These are phyloP conservation scores for Drosophila crucigera DNA, from an alignment of 2,888 invertebrate species.

Conservation along the genomic window DNA sequence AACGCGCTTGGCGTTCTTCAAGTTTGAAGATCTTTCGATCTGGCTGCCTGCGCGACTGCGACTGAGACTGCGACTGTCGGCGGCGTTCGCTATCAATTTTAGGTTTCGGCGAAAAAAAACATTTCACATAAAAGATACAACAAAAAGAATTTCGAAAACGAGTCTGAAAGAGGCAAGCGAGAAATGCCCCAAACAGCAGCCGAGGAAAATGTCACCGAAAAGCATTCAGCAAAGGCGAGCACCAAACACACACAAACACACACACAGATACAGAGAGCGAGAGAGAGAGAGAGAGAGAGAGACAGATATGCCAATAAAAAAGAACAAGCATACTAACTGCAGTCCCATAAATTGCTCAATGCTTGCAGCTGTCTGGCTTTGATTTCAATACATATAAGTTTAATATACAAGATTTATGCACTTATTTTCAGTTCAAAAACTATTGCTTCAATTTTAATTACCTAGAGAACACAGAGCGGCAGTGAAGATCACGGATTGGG, in stretches of 20 bases:
- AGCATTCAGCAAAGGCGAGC: conserved; percentile 41
- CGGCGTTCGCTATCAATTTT: conserved; percentile 52
- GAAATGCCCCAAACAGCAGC: conserved; percentile 21
- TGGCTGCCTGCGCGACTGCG: conserved; percentile 49
- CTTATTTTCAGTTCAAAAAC: background rate
- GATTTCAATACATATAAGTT: conserved; percentile 29
- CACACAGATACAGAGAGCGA: background rate
- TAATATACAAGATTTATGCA: conserved; percentile 5
- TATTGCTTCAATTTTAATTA: conserved; percentile 65
- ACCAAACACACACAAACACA: conserved; percentile 30
- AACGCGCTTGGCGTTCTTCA: conserved; percentile 40
- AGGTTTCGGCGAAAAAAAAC: conserved; percentile 46
- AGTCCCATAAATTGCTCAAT: conserved; percentile 45
- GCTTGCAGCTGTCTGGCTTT: conserved; percentile 48
- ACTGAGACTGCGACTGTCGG: conserved; percentile 34
- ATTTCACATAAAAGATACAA: conserved; percentile 49
- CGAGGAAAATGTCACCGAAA: conserved; percentile 65
- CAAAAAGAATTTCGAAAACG: conserved; percentile 53
- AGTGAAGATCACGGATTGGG: conserved; percentile 25
- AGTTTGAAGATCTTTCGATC: conserved; percentile 41
- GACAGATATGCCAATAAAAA: conserved; percentile 20
- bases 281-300: background rate
- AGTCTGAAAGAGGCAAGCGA: conserved; percentile 40
- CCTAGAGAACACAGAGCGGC: conserved; percentile 62
- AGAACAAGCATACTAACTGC: conserved; percentile 54